These are phyloP conservation scores for Halcyon badia DNA, from an alignment of 2,797 vertebrate genomes.

Conservation along the genomic window DNA sequence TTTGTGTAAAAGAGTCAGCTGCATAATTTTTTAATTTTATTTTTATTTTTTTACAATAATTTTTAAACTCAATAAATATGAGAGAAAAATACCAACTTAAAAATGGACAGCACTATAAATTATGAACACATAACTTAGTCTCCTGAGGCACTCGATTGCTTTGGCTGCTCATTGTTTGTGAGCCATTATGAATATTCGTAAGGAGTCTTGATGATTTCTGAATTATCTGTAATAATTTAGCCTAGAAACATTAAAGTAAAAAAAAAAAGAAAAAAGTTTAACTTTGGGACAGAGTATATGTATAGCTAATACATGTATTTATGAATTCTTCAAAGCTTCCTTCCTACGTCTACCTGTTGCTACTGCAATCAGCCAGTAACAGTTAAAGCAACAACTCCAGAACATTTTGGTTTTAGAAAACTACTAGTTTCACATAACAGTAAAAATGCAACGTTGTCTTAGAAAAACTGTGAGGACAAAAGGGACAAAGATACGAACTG, in stretches of 20 bases:
- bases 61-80: conserved; percentile 18
- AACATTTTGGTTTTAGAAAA: not conserved
- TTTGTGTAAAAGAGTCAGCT: not conserved
- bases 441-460: not conserved
- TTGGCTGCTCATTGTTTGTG: conserved; percentile 30
- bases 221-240: conserved; percentile 26
- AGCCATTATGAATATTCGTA: conserved; percentile 6
- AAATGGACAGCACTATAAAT: conserved; percentile 32
- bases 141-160: conserved; percentile 7
- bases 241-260: not conserved
- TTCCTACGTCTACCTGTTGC: not conserved
- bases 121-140: not conserved
- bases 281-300: not conserved
- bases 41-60: not conserved
- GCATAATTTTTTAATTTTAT: not conserved
- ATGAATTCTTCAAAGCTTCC: not conserved
- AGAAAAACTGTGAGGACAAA: not conserved
- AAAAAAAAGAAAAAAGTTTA: not conserved
- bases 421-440: not conserved
- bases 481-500: not conserved
- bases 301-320: not conserved
- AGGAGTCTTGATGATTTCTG: conserved; percentile 25
- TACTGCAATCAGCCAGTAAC: not conserved
- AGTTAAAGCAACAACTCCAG: not conserved
- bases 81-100: conserved; percentile 9